A percentile compares a stretch with the other conserved stretches of the same genome.
Conservation (phyloP, 2,113 vertebrate species). For the Irena cyanogastra region DNA sequence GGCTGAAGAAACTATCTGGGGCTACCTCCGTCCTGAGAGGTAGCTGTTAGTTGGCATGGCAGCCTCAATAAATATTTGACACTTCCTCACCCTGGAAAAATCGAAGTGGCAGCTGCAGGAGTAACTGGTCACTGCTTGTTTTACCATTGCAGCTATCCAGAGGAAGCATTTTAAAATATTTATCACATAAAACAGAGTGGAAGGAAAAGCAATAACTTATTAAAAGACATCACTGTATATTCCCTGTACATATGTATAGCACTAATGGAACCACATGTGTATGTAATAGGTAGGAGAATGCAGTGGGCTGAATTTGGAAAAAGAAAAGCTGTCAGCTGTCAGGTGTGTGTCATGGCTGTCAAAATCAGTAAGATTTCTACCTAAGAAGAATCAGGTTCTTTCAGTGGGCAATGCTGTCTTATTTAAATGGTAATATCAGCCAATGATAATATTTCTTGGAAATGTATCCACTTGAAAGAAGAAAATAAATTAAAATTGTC, state of each 20-base stretch:
- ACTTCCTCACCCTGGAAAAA: neutral
- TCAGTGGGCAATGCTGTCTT: neutral
- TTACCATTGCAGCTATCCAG: neutral
- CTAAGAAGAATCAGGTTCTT: neutral
- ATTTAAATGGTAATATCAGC: neutral
- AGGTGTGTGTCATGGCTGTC: neutral
- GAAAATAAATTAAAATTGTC: neutral
- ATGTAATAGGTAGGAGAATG: neutral
- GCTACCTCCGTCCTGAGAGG: neutral
- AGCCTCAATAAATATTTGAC: neutral
- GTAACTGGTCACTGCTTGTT: neutral
- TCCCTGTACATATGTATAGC: neutral
- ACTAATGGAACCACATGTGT: neutral
- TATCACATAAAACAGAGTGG: neutral
- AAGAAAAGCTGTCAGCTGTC: neutral
- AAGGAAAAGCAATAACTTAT: constrained; percentile 8
- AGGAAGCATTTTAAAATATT: constrained; percentile 4
- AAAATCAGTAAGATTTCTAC: neutral
- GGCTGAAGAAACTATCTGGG: neutral
- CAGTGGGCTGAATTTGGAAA: neutral
- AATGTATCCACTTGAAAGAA: neutral
- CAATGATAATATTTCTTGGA: neutral
- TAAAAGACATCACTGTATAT: neutral
- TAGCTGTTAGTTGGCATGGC: neutral
- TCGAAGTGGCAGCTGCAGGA: neutral